Percentiles rank a stretch among this genome's conserved stretches.
phyloP scores from a whole-genome alignment of 1,140 invertebrate genomes.

The Solen grandis region DNA sequence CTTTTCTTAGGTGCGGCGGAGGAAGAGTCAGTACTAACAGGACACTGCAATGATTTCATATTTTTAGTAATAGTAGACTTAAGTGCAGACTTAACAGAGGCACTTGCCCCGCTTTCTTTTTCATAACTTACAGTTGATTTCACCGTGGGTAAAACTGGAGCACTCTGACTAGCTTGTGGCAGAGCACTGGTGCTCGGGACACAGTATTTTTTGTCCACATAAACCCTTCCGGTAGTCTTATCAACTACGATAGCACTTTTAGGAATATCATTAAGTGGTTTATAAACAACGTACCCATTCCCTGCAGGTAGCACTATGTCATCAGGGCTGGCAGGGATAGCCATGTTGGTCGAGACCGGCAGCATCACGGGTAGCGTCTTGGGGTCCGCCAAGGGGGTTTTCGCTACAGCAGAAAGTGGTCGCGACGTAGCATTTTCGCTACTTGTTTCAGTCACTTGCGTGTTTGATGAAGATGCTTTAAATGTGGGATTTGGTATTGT shows the following conservation, averaged over 20 bases:
- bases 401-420: background rate
- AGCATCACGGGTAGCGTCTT: slow-evolving; percentile 7
- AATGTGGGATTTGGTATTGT: slow-evolving; percentile 45
- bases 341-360: slow-evolving; percentile 16
- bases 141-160: background rate
- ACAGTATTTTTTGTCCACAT: too few relatives aligned
- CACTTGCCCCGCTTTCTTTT: too few relatives aligned
- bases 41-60: too few relatives aligned
- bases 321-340: slow-evolving; percentile 27
- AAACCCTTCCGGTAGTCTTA: too few relatives aligned
- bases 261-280: slow-evolving; percentile 23
- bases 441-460: background rate
- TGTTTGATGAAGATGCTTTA: background rate
- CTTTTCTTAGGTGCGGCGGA: too few relatives aligned
- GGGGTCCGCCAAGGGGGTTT: background rate
- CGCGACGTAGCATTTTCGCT: background rate
- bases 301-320: slow-evolving; percentile 36
- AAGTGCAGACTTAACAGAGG: too few relatives aligned
- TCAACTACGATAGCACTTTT: too few relatives aligned
- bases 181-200: too few relatives aligned
- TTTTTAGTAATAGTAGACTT: too few relatives aligned
- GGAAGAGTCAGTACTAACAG: too few relatives aligned
- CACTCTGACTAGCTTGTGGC: background rate
- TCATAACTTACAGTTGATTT: too few relatives aligned
- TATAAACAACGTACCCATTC: slow-evolving; percentile 56